These are phyloP conservation scores for Latrodectus elegans DNA, from an alignment of 2,888 invertebrate species.

Conservation along the genomic window DNA sequence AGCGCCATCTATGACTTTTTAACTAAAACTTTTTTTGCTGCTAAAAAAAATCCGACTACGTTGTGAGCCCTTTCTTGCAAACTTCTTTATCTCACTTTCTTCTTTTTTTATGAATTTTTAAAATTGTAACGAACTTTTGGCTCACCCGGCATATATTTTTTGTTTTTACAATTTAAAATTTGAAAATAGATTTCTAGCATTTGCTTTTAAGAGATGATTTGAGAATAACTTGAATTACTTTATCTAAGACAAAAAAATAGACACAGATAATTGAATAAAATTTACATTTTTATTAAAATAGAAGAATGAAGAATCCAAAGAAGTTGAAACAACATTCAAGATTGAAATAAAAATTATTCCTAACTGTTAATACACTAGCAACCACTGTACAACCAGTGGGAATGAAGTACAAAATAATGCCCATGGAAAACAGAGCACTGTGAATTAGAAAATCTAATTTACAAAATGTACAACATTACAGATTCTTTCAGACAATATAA, in stretches of 20 bases:
- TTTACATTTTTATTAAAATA: slow-evolving; percentile 69
- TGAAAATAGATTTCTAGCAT: too few relatives aligned
- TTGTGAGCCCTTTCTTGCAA: too few relatives aligned
- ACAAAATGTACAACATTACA: slow-evolving; percentile 67
- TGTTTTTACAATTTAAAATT: too few relatives aligned
- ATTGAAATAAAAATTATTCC: slow-evolving; percentile 65
- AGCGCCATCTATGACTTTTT: too few relatives aligned
- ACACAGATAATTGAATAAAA: slow-evolving; percentile 51
- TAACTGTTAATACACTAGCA: slow-evolving; percentile 61
- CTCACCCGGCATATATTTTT: too few relatives aligned
- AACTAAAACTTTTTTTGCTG: too few relatives aligned
- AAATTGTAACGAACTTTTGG: too few relatives aligned
- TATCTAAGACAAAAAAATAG: background rate
- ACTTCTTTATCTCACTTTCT: too few relatives aligned
- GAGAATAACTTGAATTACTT: too few relatives aligned
- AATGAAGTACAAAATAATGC: slow-evolving; percentile 68
- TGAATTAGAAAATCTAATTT: slow-evolving; percentile 68
- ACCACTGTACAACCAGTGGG: slow-evolving; percentile 68
- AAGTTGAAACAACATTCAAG: slow-evolving; percentile 67
- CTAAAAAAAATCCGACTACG: too few relatives aligned
- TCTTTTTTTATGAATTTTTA: too few relatives aligned
- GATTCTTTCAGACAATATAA: slow-evolving; percentile 51
- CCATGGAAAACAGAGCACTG: slow-evolving; percentile 62
- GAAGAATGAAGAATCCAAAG: slow-evolving; percentile 69
- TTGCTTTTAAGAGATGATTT: too few relatives aligned